Conservation (phyloP, 2,797 vertebrate genomes). For the Parauchenoglanis punctatus region DNA sequence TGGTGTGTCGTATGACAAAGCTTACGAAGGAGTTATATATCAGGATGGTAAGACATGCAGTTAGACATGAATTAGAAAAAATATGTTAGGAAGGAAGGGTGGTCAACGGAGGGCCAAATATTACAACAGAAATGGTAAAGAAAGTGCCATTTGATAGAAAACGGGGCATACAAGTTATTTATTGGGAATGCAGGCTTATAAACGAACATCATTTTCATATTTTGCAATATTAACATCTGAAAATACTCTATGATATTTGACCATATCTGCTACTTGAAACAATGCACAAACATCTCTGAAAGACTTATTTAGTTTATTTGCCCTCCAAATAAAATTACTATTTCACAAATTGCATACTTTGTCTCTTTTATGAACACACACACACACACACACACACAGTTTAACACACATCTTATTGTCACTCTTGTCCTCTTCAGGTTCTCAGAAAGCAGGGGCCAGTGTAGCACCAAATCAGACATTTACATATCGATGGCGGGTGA, state of each 20-base stretch:
- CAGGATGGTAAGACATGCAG: constrained; percentile 67
- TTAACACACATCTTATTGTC: neutral
- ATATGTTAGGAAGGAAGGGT: neutral
- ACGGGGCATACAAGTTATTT: neutral
- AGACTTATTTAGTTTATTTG: neutral
- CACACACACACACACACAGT: neutral
- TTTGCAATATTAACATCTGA: neutral
- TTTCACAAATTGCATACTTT: neutral
- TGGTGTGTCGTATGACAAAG: constrained; percentile 75
- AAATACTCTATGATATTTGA: neutral
- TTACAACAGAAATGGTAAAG: neutral
- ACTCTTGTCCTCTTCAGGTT: constrained; percentile 25
- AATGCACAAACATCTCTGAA: neutral
- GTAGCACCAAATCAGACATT: constrained; percentile 77
- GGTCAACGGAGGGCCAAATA: neutral
- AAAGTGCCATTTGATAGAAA: neutral
- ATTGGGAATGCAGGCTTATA: neutral
- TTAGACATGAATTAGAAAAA: neutral
- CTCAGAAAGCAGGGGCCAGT: constrained; percentile 70
- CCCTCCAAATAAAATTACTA: neutral
- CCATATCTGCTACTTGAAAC: neutral
- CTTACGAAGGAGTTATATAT: constrained; percentile 71
- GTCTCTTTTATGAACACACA: neutral
- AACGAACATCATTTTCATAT: neutral
- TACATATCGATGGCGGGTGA: constrained; percentile 78